Base-by-base conservation (phyloP, 1,140 invertebrate species). In the Camponotus floridanus region DNA sequence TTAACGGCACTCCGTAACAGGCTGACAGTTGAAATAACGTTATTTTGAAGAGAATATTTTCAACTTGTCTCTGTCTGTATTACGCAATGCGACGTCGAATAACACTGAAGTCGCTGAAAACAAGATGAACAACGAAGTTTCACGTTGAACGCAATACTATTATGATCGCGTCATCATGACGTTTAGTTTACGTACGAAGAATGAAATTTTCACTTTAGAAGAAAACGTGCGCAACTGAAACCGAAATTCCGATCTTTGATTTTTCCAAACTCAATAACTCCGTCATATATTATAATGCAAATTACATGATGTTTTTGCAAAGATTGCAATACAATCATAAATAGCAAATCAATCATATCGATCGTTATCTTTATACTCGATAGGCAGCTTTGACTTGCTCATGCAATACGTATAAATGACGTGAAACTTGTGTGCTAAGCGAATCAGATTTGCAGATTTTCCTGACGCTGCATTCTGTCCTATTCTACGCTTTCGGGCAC, bases 401-500 rank as follows among this genome's bases (percentile, higher is more conserved):
- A 31, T 78, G 18, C 45, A 15, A 11, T 36, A 79, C 31, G 67
- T 67, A 51, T n/a, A 42, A 79, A 51, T 79, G 31, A 68, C 67
- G 45, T n/a, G 62, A 79, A 36, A 55, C 55, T 51, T 51, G 13
- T 42, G 65, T 26, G 36, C 36, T n/a, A 67, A 26, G 15, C 9
- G 39, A 79, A 79, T 79, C 42, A 59, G 26, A 26, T 79, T 79
- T 79, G 62, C 45, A 67, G 62, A 68, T 79, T 79, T 79, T 55
- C 67, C 62, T 79, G 62, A 68, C 42, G 31, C n/a, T 36, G 76
- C 31, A 18, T 67, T 65, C 21, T 15, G 18, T 45, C 5, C 76
- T n/a, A 36, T 18, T 3, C 39, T 33, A 21, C 61, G 7, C 45
- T 78, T 78, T 65, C 55, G 36, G 71, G 48, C 3, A 57, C 39